These are phyloP conservation scores for Patella caerulea DNA, from an alignment of 2,888 invertebrate genomes.

Conservation along the genomic window DNA sequence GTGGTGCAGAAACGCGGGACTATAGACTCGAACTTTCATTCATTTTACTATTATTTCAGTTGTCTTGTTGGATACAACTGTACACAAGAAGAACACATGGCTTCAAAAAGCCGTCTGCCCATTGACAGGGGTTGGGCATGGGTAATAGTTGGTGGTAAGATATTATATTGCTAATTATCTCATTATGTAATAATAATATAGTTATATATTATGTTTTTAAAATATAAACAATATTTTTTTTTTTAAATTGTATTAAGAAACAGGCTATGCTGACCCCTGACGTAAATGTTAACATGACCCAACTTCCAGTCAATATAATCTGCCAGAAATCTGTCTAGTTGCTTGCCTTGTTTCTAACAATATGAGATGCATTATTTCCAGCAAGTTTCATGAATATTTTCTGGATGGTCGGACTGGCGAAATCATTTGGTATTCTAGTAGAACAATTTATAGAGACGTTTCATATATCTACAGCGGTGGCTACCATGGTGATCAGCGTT, in stretches of 20 bases:
- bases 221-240: too few relatives aligned
- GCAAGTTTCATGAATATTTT: slow-evolving; percentile 56
- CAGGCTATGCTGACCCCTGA: too few relatives aligned
- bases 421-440: slow-evolving; percentile 54
- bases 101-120: slow-evolving; percentile 33
- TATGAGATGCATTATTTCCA: slow-evolving; percentile 22
- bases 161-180: neutral
- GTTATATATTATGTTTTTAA: too few relatives aligned
- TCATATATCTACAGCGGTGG: slow-evolving; percentile 48
- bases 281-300: too few relatives aligned
- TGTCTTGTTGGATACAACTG: too few relatives aligned
- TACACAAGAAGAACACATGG: neutral
- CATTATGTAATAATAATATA: too few relatives aligned
- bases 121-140: slow-evolving; percentile 57
- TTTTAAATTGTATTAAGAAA: too few relatives aligned
- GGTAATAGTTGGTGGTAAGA: slow-evolving; percentile 52
- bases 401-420: slow-evolving; percentile 61
- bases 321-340: too few relatives aligned
- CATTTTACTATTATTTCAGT: too few relatives aligned
- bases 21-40: too few relatives aligned
- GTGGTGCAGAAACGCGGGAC: too few relatives aligned
- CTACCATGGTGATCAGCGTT: slow-evolving; percentile 51
- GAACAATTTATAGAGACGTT: slow-evolving; percentile 46
- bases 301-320: too few relatives aligned
- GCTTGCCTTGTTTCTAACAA: neutral